Evolutionary conservation across 2,888 invertebrate genomes (phyloP), one percentile per base, ranked within the genome.

Genomic region (Tupiocoris notatus): DNA sequence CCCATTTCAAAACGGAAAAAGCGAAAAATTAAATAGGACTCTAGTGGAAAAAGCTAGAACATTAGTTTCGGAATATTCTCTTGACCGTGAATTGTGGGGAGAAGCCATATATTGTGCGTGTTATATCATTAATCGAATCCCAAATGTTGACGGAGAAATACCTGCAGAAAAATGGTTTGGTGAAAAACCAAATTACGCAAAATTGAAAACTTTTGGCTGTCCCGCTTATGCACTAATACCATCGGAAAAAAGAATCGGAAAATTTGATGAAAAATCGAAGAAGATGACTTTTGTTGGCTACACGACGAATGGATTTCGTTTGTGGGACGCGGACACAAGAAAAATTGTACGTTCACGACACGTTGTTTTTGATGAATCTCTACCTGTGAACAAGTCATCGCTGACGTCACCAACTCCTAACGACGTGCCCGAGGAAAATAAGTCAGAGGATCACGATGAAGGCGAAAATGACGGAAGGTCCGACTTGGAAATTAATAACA

Each of bases 131-230:
- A 24, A 82, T 81, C 67, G 80, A 79, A n/a, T 76, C 79, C 59
- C 57, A 80, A 91, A 91, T 83, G 98, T 98, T 16, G 18, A 66
- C 9, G 20, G 54, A 18, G 7, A 2, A 54, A 54, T 66, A 54
- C 66, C 66, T 54, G 54, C 54, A 20, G 66, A 66, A 22, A 25
- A 54, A n/a, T 66, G 66, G 66, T 66, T 20, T 66, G 20, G 66
- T 18, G 18, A 18, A 7, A 39, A 56, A 54, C 66, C 66, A 16
- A 54, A 66, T 66, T 25, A 54, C 1, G 1, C 9, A 1, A 66
- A 66, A 23, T 22, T 66, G 20, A 25, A 2, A 54, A 22, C 54
- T 12, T 66, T 66, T 56, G 66, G 39, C 1, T 66, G 66, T 66
- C 21, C 22, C 21, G 66, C 66, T 6, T 66, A 6, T 17, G 17